phyloP scores from a whole-genome alignment of 1,140 invertebrate genomes.

The Agraylea sexmaculata region DNA sequence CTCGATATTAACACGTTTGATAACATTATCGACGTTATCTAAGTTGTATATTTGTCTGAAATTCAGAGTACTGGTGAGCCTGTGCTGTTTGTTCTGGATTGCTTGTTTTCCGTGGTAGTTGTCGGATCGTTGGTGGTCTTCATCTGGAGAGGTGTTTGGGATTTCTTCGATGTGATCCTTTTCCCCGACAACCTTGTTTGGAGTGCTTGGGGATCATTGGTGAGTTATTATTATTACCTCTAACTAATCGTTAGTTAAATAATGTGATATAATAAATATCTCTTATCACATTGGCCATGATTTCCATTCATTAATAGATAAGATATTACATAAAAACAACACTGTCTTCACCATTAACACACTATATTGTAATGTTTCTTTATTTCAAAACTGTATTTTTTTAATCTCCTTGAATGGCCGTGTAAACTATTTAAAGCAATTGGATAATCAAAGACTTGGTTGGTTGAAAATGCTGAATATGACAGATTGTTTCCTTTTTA shows the following conservation, averaged over 20 bases:
- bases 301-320: too few species aligned
- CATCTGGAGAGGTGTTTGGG: constrained; percentile 78
- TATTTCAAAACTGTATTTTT: too few species aligned
- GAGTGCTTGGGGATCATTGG: constrained; percentile 61
- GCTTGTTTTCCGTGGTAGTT: constrained; percentile 70
- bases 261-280: constrained; percentile 14
- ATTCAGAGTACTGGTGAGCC: constrained; percentile 59
- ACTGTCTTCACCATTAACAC: too few species aligned
- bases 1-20: neutral
- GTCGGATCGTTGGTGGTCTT: constrained; percentile 75
- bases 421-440: too few species aligned
- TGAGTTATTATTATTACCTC: constrained; percentile 43
- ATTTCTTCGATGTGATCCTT: constrained; percentile 62
- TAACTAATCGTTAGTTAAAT: constrained; percentile 4
- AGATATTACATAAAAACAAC: too few species aligned
- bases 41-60: constrained; percentile 5
- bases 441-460: too few species aligned
- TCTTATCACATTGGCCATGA: constrained; percentile 33
- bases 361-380: too few species aligned
- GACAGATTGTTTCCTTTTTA: too few species aligned
- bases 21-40: neutral
- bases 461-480: too few species aligned
- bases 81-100: constrained; percentile 67
- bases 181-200: constrained; percentile 49
- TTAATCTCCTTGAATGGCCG: too few species aligned